Evolutionary conservation across 1,140 invertebrate species (phyloP).

Genomic region (Mesaphorura yosii): DNA sequence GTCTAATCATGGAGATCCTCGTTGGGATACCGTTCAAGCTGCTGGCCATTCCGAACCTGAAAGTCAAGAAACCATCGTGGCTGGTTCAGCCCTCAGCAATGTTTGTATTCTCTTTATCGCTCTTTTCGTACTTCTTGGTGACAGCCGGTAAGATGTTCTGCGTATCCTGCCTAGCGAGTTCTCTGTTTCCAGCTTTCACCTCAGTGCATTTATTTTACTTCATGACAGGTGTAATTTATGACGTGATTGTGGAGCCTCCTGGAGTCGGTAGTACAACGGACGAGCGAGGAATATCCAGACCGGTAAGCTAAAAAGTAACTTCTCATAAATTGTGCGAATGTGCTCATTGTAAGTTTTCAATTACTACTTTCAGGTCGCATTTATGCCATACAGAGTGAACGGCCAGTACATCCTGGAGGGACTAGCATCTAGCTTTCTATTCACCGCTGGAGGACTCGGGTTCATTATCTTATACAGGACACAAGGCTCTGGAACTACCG

Average conservation of each 20-base stretch:
- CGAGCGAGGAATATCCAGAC: constrained; percentile 86
- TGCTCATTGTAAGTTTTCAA: background rate
- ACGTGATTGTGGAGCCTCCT: constrained; percentile 96
- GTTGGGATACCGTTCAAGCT: constrained; percentile 64
- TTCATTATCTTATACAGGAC: constrained; percentile 94
- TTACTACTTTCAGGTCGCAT: constrained; percentile 59
- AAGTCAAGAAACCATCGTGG: constrained; percentile 83
- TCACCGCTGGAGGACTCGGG: constrained; percentile 87
- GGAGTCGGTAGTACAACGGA: constrained; percentile 95
- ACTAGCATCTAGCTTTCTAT: constrained; percentile 88
- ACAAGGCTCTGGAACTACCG: constrained; percentile 77
- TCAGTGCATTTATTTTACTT: too few species aligned
- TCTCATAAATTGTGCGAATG: constrained; percentile 11
- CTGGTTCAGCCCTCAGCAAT: constrained; percentile 83
- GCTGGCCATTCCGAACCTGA: constrained; percentile 82
- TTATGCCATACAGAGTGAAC: constrained; percentile 96
- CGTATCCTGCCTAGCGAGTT: background rate
- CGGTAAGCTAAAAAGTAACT: constrained; percentile 45
- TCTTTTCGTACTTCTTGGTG: constrained; percentile 93
- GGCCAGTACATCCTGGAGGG: constrained; percentile 99
- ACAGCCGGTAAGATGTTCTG: constrained; percentile 68
- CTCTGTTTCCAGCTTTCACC: too few species aligned
- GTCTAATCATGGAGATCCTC: constrained; percentile 19
- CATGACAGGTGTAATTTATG: constrained; percentile 98
- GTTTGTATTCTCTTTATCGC: constrained; percentile 77